Evolutionary conservation across 1,140 invertebrate genomes (phyloP).

Genomic region (Drosophila lacertosa): DNA sequence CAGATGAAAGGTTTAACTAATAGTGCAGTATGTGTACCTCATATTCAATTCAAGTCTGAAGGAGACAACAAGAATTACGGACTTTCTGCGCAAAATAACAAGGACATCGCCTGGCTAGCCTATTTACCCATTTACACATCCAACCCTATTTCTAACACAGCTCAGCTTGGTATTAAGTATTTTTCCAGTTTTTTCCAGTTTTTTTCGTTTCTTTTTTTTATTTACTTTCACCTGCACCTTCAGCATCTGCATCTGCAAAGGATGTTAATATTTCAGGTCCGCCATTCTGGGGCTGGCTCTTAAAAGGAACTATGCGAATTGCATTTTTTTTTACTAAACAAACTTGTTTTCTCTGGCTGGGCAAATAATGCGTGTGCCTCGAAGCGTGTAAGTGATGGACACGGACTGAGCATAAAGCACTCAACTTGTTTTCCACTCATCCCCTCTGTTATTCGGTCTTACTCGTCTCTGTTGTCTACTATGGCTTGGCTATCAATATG

Average conservation of each 20-base stretch:
- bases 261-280: conserved; percentile 10
- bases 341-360: background rate
- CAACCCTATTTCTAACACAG: no score
- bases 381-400: conserved; percentile 10
- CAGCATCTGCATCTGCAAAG: background rate
- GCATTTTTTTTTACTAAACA: background rate
- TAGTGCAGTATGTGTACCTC: no score
- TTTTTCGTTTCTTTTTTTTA: no score
- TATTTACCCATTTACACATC: no score
- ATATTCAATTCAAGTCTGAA: no score
- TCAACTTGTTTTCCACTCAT: background rate
- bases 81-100: no score
- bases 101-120: no score
- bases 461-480: background rate
- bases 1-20: no score
- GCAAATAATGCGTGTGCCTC: conserved; percentile 18
- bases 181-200: background rate
- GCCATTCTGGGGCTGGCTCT: background rate
- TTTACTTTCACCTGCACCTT: no score
- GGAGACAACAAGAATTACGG: no score
- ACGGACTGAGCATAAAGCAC: background rate
- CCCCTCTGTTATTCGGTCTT: background rate
- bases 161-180: background rate
- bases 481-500: background rate
- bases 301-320: conserved; percentile 7